Conservation (phyloP, 2,113 vertebrate genomes). For the Gallinago jamesoni region DNA sequence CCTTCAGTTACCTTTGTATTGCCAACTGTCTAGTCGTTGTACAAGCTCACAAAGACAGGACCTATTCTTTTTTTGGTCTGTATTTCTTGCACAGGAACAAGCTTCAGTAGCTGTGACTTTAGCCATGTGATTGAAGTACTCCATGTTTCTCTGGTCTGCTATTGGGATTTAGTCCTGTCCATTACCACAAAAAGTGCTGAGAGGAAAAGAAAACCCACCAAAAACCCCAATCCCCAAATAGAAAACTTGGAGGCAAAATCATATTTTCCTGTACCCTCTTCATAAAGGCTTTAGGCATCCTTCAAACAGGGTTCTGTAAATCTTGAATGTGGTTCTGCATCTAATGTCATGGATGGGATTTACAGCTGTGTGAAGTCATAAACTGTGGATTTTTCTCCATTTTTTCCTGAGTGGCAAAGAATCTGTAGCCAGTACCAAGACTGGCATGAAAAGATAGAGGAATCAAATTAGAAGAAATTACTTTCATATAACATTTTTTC, state of each 20-base stretch:
- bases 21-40: background rate
- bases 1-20: background rate
- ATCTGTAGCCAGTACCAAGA: background rate
- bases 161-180: background rate
- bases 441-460: background rate
- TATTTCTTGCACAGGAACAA: background rate
- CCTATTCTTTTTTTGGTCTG: background rate
- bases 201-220: background rate
- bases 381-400: fast-evolving
- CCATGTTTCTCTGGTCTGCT: background rate
- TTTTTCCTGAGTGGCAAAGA: background rate
- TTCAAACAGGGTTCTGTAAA: background rate
- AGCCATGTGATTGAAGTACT: background rate
- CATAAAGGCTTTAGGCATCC: background rate
- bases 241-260: background rate
- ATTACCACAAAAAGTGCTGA: background rate
- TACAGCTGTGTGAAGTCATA: background rate
- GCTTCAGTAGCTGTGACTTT: background rate
- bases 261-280: background rate
- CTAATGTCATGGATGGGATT: background rate
- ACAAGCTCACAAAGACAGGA: background rate
- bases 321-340: background rate
- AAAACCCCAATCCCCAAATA: background rate
- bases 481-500: background rate
- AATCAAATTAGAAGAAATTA: background rate